Evolutionary conservation across 2,113 vertebrate genomes (phyloP).

Genomic region (Paracanthobrama guichenoti): DNA sequence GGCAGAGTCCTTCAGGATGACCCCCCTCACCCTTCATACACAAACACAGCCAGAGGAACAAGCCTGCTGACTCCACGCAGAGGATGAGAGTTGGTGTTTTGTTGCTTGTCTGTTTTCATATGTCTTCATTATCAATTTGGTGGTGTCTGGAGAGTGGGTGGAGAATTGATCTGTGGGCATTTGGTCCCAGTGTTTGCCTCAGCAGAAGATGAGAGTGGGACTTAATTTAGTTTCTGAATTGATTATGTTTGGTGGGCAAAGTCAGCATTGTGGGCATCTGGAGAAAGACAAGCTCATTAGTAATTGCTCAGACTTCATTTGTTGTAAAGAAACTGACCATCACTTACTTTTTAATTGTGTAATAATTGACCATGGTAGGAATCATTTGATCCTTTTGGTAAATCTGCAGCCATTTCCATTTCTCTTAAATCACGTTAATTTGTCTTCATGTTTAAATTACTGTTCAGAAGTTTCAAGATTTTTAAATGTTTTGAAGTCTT

Average conservation of each 20-base stretch:
- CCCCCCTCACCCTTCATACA: conserved; percentile 26
- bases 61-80: conserved; percentile 27
- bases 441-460: background rate
- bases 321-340: background rate
- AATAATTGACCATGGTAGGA: background rate
- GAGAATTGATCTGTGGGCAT: conserved; percentile 44
- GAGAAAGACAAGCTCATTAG: conserved; percentile 11
- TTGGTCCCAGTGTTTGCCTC: conserved; percentile 31
- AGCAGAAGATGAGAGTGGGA: conserved; percentile 30
- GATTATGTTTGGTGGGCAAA: conserved; percentile 11
- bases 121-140: conserved; percentile 59
- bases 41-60: conserved; percentile 43
- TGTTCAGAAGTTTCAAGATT: background rate
- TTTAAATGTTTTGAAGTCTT: background rate
- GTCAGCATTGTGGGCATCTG: conserved; percentile 24
- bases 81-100: conserved; percentile 48
- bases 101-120: conserved; percentile 47
- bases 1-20: conserved; percentile 48
- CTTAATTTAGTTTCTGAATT: conserved; percentile 35
- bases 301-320: conserved; percentile 5
- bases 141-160: conserved; percentile 35
- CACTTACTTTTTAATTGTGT: background rate
- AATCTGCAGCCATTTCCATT: background rate
- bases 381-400: background rate
- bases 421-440: background rate